phyloP scores from a whole-genome alignment of 2,888 invertebrate genomes.

The Troides oblongomaculatus region DNA sequence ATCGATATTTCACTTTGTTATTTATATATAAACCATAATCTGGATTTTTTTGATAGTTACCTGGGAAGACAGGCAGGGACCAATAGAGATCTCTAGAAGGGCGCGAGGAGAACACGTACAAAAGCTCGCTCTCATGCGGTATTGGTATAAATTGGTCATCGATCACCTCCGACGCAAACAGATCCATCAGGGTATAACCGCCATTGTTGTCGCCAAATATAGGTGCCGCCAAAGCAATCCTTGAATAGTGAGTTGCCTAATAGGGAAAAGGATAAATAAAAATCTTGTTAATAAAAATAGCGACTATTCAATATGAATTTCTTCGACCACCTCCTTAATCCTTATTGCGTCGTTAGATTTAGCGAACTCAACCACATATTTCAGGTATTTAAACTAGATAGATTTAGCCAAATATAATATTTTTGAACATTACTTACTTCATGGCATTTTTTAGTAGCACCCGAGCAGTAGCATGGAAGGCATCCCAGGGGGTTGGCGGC shows the following conservation, averaged over 20 bases:
- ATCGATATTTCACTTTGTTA: no score
- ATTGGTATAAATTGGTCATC: conserved; percentile 60
- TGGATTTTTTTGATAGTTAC: conserved; percentile 40
- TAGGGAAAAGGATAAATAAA: conserved; percentile 1
- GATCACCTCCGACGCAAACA: conserved; percentile 54
- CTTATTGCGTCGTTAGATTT: not conserved
- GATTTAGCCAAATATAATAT: not conserved
- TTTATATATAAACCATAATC: no score
- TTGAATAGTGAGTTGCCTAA: conserved; percentile 59
- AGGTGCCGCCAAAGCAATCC: conserved; percentile 60
- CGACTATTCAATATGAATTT: not conserved
- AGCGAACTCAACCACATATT: not conserved
- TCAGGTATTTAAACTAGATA: not conserved
- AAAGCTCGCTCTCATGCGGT: conserved; percentile 64
- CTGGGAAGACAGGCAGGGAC: conserved; percentile 69
- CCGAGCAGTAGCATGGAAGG: conserved; percentile 92
- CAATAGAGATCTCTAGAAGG: conserved; percentile 61
- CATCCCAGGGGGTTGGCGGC: conserved; percentile 87
- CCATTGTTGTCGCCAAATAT: conserved; percentile 65
- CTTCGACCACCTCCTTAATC: no score
- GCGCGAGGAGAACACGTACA: conserved; percentile 57
- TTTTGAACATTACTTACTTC: conserved; percentile 64
- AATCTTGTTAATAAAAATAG: not conserved
- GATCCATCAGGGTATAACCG: conserved; percentile 62
- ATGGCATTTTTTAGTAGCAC: conserved; percentile 86